A percentile compares a stretch with the other conserved stretches of the same genome.
Evolutionary conservation across 2,888 invertebrate genomes (phyloP).

Genomic region (Agrotis clavis): DNA sequence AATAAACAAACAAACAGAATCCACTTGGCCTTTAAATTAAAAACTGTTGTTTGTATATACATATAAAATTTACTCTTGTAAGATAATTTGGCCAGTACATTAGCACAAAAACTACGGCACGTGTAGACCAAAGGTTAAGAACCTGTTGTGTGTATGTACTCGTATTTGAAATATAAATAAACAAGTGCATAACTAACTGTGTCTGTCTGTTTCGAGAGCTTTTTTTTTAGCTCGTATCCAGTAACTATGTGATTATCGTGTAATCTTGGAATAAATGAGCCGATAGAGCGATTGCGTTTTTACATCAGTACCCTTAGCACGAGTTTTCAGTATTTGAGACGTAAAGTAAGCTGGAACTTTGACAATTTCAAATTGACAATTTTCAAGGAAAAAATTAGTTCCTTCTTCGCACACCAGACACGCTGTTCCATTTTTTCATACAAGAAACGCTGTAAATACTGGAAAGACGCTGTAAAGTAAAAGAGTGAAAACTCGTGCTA

Average conservation of each 20-base stretch:
- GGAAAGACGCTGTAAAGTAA: no score
- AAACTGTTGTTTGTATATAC: not conserved
- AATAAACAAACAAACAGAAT: not conserved
- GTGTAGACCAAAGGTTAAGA: constrained; percentile 24
- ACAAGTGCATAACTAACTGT: constrained; percentile 5
- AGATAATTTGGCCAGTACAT: not conserved
- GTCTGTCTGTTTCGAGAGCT: constrained; percentile 19
- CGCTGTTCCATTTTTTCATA: no score
- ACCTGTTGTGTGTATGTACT: constrained; percentile 12
- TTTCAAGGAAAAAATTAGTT: no score
- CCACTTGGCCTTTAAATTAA: not conserved
- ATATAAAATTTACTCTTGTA: not conserved
- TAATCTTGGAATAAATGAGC: not conserved
- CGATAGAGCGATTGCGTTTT: not conserved
- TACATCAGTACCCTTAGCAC: no score
- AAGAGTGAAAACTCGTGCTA: no score
- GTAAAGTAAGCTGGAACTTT: no score
- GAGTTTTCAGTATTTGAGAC: no score
- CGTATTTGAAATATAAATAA: constrained; percentile 9
- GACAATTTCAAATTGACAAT: no score
- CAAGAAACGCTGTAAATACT: no score
- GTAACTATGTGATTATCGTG: constrained; percentile 1
- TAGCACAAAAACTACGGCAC: constrained; percentile 24
- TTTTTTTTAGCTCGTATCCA: constrained; percentile 3
- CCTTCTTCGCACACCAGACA: no score